Evolutionary conservation across 2,888 invertebrate genomes (phyloP), one percentile per base, ranked within the genome.

Genomic region (Caenorhabditis wallacei): DNA sequence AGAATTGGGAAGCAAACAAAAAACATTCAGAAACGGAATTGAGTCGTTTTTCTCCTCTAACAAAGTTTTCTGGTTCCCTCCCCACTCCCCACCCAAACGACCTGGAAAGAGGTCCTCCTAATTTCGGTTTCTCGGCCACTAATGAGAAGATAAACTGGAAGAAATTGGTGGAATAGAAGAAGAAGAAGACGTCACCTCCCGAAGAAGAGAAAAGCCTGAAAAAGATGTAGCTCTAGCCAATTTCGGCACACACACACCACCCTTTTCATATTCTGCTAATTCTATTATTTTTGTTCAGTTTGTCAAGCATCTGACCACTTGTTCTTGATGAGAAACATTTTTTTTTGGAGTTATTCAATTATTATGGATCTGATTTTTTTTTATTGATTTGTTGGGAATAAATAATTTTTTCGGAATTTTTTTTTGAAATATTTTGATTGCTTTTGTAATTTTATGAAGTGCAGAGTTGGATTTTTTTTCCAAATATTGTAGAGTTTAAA

Each of bases 251-350:
- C 40, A n/a, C n/a, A n/a, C n/a, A n/a, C n/a, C n/a, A 20, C 66
- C 40, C 56, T 48, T 69, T 76, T 76, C 76, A 76, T 76, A 24
- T 4, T 18, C 18, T 57, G 26, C 30, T 78, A 78, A 78, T 78
- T 69, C 0, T 18, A 78, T 78, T 78, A 78, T 53, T 61, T 63
- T 78, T 69, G 68, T 68, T 76, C 68, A 51, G 22, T 59, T 69
- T 51, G n/a, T 37, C 18, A 8, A 24, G 20, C 75, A 68, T 76
- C 66, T 76, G 76, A 76, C 76, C 76, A 76, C 59, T 76, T 64
- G 51, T 75, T 51, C 20, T 40, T 48, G 22, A 7, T 51, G 8
- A 8, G 8, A 10, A 22, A 3, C 11, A 1, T 11, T 35, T 13
- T 37, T 40, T 61, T 22, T 57, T 30, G 35, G 20, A 56, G 40